Evolutionary conservation across 2,797 vertebrate species (phyloP).

Genomic region (Otolemur crassicaudatus): DNA sequence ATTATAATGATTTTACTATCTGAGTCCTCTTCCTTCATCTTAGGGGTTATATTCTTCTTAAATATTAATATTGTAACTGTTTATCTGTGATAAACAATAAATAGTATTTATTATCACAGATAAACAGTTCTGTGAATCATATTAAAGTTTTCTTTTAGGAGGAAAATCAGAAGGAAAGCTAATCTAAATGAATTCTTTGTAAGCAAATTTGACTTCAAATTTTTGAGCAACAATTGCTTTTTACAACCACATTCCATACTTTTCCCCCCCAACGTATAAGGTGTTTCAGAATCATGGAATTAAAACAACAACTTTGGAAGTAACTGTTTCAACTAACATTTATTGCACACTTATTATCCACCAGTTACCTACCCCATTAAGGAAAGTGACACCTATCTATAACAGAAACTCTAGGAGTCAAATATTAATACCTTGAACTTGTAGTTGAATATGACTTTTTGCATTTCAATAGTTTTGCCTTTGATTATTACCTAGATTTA

Average conservation of each 20-base stretch:
- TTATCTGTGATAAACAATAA: too few species aligned
- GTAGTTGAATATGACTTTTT: neutral
- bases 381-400: neutral
- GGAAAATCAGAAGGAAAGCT: neutral
- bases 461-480: neutral
- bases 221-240: neutral
- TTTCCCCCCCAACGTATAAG: neutral
- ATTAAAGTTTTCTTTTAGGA: neutral
- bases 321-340: neutral
- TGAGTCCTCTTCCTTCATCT: neutral
- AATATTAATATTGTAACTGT: neutral
- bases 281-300: neutral
- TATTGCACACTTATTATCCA: neutral
- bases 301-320: slow-evolving; percentile 40
- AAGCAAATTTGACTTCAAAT: slow-evolving; percentile 41
- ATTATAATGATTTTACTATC: neutral
- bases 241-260: neutral
- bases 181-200: slow-evolving; percentile 20
- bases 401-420: neutral
- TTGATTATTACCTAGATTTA: neutral
- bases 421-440: neutral
- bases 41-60: neutral
- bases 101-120: neutral
- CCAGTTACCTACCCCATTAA: neutral
- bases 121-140: neutral